Base-by-base conservation (phyloP, 2,113 vertebrate genomes). In the Corythoichthys intestinalis region DNA sequence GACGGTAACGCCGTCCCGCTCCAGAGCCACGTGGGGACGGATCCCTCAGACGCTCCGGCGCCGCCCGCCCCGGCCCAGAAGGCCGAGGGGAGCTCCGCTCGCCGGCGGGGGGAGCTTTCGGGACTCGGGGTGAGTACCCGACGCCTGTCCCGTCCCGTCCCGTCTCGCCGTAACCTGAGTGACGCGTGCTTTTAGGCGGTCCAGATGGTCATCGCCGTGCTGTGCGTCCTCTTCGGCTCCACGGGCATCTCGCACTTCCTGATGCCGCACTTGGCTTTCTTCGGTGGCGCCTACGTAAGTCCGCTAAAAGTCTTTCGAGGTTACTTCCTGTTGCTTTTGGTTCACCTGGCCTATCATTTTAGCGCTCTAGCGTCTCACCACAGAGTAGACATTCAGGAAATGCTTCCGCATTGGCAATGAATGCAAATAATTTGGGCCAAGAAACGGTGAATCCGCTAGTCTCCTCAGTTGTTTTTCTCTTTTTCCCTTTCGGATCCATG, bases 1-100 rank as follows among this genome's bases (percentile, higher is more conserved):
- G 72, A 75, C 1, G 57, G 59, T 0, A 0, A 4, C 4, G 48
- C 62, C 69, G 49, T 87, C 28, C 61, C 5, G 0, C 74, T 78
- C 0, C 62, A 75, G 58, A 2, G 9, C 20, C 7, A 0, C 53
- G n/a, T 1, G 6, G 53, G 8, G 15, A 3, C n/a, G 5, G n/a
- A 6, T 15, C 10, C 13, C 39, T 6, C 20, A 2, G n/a, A 17
- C 0, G 20, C 1, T 1, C 20, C 2, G 20, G 20, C 53, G 28
- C 53, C 53, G 53, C 9, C 52, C n/a, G n/a, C 52, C 7, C 6
- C 28, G 9, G 8, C 60, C 60, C 6, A 62, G 38, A 20, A 12
- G 17, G 41, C 11, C 41, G n/a, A 7, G 0, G 15, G 4, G 41
- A 5, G 9, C 4, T 11, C 39, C 7, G 38, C 3, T 4, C 4